phyloP scores from a whole-genome alignment of 2,113 vertebrate genomes.

The Elachura formosa region DNA sequence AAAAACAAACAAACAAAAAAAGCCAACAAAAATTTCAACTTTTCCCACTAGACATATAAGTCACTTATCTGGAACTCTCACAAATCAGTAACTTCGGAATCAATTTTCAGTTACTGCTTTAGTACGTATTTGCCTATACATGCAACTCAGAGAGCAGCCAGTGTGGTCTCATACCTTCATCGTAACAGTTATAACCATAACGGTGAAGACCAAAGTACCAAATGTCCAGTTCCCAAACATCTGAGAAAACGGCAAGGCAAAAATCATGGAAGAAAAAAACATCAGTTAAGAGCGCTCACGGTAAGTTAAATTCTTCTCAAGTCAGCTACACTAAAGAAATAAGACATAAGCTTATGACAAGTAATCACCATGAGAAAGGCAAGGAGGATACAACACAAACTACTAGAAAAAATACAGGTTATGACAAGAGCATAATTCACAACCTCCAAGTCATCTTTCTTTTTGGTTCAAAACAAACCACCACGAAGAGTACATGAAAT shows the following conservation, averaged over 20 bases:
- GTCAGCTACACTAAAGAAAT: background rate
- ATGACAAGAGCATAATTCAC: background rate
- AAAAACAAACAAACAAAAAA: no score
- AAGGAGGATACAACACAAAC: background rate
- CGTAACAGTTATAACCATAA: conserved; percentile 97
- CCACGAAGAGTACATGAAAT: background rate
- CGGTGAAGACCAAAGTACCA: conserved; percentile 94
- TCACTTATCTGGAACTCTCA: background rate
- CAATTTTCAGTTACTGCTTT: background rate
- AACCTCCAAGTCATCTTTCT: background rate
- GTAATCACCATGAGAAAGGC: background rate
- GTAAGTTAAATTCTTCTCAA: background rate
- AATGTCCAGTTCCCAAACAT: conserved; percentile 99
- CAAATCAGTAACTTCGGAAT: background rate
- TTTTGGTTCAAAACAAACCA: background rate
- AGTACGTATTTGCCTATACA: background rate
- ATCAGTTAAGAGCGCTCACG: background rate
- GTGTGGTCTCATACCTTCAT: conserved; percentile 80
- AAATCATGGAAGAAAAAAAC: background rate
- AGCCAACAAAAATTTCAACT: background rate
- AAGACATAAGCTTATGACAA: background rate
- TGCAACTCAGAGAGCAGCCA: background rate
- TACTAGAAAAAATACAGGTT: background rate
- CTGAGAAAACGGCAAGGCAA: conserved; percentile 61
- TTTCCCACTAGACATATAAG: background rate